Conservation (phyloP, 2,888 invertebrate species). For the Balanococcus diminutus region DNA sequence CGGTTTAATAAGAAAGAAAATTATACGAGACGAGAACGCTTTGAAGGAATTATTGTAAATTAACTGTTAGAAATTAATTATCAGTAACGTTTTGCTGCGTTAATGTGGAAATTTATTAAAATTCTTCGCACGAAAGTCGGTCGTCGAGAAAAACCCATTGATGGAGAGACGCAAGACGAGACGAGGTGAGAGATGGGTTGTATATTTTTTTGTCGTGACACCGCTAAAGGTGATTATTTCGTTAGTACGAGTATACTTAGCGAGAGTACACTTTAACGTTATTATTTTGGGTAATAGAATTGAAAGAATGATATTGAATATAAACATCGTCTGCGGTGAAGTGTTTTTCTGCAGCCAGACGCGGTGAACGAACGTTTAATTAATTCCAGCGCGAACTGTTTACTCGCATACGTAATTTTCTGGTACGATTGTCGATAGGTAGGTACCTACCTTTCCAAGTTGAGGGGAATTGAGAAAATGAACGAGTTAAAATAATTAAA, state of each 20-base stretch:
- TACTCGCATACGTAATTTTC: background rate
- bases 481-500: constrained; percentile 12
- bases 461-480: background rate
- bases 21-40: background rate
- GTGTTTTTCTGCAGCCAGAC: background rate
- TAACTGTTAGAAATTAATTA: background rate
- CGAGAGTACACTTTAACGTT: background rate
- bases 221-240: background rate
- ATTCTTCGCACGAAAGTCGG: background rate
- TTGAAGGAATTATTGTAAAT: constrained; percentile 1
- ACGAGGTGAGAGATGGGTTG: background rate
- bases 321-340: background rate
- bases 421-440: background rate
- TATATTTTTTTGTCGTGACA: background rate
- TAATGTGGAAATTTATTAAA: background rate
- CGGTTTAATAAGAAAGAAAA: background rate
- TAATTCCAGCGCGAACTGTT: background rate
- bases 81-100: background rate
- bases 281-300: background rate
- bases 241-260: too few relatives aligned
- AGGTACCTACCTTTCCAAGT: too few relatives aligned
- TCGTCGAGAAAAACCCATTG: background rate
- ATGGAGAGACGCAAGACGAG: background rate
- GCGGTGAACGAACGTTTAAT: constrained; percentile 26
- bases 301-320: background rate